Base-by-base conservation (phyloP, 2,113 vertebrate species). In the Cynoglossus semilaevis region DNA sequence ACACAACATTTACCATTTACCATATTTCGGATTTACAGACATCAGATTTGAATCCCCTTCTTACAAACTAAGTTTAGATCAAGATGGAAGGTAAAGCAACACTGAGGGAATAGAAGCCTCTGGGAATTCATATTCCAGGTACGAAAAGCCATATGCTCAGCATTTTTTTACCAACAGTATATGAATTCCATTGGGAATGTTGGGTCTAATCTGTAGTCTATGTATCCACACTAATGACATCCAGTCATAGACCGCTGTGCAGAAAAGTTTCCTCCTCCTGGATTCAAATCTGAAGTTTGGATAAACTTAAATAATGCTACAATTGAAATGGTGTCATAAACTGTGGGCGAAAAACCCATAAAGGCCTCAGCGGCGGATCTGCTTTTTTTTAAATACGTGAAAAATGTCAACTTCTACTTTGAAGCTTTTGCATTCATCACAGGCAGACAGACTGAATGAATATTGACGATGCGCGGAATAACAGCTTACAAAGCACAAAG, bases 401-500 rank as follows among this genome's bases (percentile, higher is more conserved):
- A 64, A 66, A 75, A 70, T 61, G 68, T 72, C 67, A 65, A 66
- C 63, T 60, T 41, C 55, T 45, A 56, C 22, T 53, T 63, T 55
- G 63, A 79, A 67, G 67, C 59, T 34, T 66, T 44, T 53, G 55
- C 67, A 62, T 79, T 75, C 61, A 70, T 85, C 72, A 67, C 66
- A 7, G 38, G 29, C 9, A 58, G 71, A 62, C 50, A 46, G 57
- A 56, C 64, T 52, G 58, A 76, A 65, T 71, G 67, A 77, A 72
- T 71, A 77, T 73, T 66, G 71, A 76, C 74, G 67, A 6, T 48
- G 51, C 54, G 55, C 64, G 60, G 51, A 84, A 83, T 77, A 83
- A 79, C 41, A 59, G 61, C 76, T 78, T 67, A 63, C 53, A 53
- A 71, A 74, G 74, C 76, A 80, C 67, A 77, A 82, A 72, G 75